Percentiles rank a stretch among this genome's conserved stretches.
Conservation (phyloP, 2,797 vertebrate species). For the Sebastes steindachneri region DNA sequence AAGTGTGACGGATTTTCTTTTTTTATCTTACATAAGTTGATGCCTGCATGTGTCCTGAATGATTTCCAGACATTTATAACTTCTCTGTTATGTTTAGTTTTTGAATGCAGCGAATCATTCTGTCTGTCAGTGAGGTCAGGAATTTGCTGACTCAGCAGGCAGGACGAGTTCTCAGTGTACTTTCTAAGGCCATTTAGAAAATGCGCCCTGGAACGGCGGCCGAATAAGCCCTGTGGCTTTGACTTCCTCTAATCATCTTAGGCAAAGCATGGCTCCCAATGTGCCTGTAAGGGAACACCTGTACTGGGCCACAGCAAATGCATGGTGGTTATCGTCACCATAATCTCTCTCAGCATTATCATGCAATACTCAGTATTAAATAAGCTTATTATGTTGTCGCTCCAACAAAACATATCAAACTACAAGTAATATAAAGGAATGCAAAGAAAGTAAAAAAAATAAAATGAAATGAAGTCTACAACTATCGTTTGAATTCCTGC, state of each 20-base stretch:
- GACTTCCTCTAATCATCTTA: conserved; percentile 84
- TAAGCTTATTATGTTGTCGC: conserved; percentile 8
- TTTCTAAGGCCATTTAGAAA: conserved; percentile 75
- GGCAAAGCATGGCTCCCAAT: conserved; percentile 79
- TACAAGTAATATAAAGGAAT: background rate
- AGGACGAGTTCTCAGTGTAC: conserved; percentile 39
- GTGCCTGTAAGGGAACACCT: conserved; percentile 71
- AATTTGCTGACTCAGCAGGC: conserved; percentile 76
- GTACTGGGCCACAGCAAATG: conserved; percentile 24
- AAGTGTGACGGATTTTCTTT: background rate
- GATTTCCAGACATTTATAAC: background rate
- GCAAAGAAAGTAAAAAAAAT: background rate
- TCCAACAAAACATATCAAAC: background rate
- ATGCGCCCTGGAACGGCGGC: conserved; percentile 58
- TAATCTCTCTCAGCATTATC: conserved; percentile 32
- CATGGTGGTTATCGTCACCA: conserved; percentile 17
- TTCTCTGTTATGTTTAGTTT: background rate
- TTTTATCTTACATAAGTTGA: background rate
- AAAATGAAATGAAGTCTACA: background rate
- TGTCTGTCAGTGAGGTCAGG: conserved; percentile 14
- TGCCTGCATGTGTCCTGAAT: background rate
- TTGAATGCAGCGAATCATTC: conserved; percentile 31
- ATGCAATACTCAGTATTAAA: conserved; percentile 37
- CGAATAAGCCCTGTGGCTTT: conserved; percentile 79
- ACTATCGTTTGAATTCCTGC: conserved; percentile 22